Base-by-base conservation (phyloP, 2,113 vertebrate species). In the Rhineura floridana region DNA sequence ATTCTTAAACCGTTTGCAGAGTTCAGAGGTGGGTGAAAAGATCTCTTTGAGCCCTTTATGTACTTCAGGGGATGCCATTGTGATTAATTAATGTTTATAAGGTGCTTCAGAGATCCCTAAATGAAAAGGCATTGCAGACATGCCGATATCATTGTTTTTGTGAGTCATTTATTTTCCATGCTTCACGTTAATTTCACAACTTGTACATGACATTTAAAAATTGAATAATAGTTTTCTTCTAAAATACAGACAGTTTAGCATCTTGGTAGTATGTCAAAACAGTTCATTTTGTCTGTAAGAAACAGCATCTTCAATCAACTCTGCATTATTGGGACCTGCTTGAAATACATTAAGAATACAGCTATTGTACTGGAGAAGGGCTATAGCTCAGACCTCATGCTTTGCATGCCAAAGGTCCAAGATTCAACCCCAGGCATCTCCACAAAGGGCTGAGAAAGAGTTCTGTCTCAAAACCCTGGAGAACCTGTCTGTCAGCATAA, bases 31-130 rank as follows among this genome's bases (percentile, higher is more conserved):
- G 30, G 17, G 9, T 62, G 39, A 42, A 78, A 44, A 85, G 67
- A 85, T 65, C 52, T 48, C 46, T n/a, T 8, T 65, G 67, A 50
- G 69, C 28, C 25, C 59, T 65, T 85, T 81, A 73, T n/a, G 23
- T 55, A 73, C 42, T 81, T 65, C 7, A 36, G 44, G 36, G 50
- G 73, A 69, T 78, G 73, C 81, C 33, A 25, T 42, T 83, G 48
- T 82, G 80, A 76, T 83, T 76, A 44, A 86, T 67, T 50, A 69
- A 67, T 69, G 46, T 85, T 86, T 65, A 63, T 85, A 85, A 65
- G 81, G 77, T 42, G 46, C 42, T 73, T 85, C 42, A 63, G 28
- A 85, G 15, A 50, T 63, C n/a, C 69, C 63, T 52, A 81, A 42
- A 67, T 89, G 52, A 89, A 85, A 77, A 73, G 55, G 46, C 46